Percentiles rank a stretch among this genome's conserved stretches.
These are phyloP conservation scores for Narcine bancroftii DNA, from an alignment of 2,113 vertebrate genomes.

Conservation along the genomic window DNA sequence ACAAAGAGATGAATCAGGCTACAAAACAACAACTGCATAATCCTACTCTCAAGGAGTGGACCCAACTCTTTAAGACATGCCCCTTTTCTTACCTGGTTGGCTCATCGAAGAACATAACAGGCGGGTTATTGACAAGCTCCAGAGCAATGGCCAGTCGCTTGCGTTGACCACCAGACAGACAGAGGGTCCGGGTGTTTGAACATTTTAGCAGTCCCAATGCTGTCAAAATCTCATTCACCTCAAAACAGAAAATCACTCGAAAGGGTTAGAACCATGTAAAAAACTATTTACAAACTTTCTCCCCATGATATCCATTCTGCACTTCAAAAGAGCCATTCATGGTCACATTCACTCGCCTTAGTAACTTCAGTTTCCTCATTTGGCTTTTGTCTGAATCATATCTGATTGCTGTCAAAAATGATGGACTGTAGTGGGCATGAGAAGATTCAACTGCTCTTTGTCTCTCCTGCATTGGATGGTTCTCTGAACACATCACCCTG, in stretches of 20 bases:
- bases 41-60: background rate
- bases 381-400: background rate
- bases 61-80: too few species aligned
- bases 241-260: background rate
- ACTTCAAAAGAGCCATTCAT: background rate
- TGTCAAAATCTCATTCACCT: conserved; percentile 95
- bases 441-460: background rate
- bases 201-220: conserved; percentile 87
- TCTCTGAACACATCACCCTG: background rate
- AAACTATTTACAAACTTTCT: background rate
- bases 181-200: conserved; percentile 78
- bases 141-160: conserved; percentile 90
- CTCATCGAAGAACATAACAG: conserved; percentile 98
- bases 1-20: background rate
- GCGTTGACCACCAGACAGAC: conserved; percentile 84
- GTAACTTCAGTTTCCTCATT: too few species aligned
- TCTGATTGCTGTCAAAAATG: too few species aligned
- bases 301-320: background rate
- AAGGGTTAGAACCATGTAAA: background rate
- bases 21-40: too few species aligned
- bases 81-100: conserved; percentile 77
- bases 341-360: background rate
- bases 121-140: conserved; percentile 95
- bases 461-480: background rate
- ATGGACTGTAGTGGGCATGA: background rate